Evolutionary conservation across 1,140 invertebrate genomes (phyloP), one percentile per base, ranked within the genome.

Genomic region (Trichonephila clavata): DNA sequence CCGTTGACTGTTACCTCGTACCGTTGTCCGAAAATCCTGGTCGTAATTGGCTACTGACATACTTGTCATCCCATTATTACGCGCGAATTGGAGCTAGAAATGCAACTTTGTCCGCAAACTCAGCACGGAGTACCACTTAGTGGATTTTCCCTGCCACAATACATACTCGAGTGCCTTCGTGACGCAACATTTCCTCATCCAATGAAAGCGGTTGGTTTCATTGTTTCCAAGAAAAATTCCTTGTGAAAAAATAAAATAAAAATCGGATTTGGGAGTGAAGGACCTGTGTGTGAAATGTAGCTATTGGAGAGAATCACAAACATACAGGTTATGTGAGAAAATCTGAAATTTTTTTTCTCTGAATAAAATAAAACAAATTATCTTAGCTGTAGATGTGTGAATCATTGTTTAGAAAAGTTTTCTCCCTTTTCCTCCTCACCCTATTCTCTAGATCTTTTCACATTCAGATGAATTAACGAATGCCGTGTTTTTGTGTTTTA

Each of bases 61-160:
- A 90, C 89, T 90, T 81, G 71, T 80, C 89, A 59, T 90, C 68
- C 71, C 32, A 61, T 80, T 90, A 80, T 81, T 80, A 81, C 68
- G 65, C 21, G 86, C 20, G 86, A 89, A 71, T 71, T 77, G 65
- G 87, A 77, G 83, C 87, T 59, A 50, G 63, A 77, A 89, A 24
- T 65, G 87, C 39, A 89, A 89, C 87, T 86, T 86, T 43, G 84
- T 86, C n/a, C 39, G 20, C 61, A 77, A 89, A 89, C 61, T 18
- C 59, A 60, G 27, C 24, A 61, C 57, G n/a, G 24, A 57, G 81
- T 84, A 50, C 57, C 43, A 84, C 57, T n/a, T 57, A 27, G 57
- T 59, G 81, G 81, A 84, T 84, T 84, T 84, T 24, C 71, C 71
- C 71, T 77, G 71, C 32, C 18, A 7, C 71, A 32, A 32, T 32